Percentiles rank a stretch among this genome's conserved stretches.
These are phyloP conservation scores for Euphysa ruthae DNA, from an alignment of 30 jellyfish, hydroid and myxozoan genomes.

Conservation along the genomic window DNA sequence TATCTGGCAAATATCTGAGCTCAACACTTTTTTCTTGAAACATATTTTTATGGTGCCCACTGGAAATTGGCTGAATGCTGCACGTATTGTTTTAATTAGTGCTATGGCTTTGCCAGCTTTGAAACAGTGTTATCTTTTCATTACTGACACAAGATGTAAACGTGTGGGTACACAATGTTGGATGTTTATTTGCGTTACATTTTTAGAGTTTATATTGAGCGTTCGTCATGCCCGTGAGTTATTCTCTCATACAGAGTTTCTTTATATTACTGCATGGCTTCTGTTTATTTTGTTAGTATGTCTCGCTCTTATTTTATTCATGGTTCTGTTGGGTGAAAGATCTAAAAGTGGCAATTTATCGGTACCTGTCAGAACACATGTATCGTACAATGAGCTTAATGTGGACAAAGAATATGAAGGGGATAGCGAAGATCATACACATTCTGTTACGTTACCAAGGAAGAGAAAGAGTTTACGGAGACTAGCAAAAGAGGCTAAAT, in stretches of 20 bases:
- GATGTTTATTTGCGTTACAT: conserved; percentile 85
- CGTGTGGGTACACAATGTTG: conserved; percentile 93
- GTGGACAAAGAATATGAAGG: no score
- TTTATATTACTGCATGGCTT: conserved; percentile 51
- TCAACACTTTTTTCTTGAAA: conserved; percentile 86
- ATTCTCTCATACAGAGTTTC: conserved; percentile 57
- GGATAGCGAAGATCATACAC: no score
- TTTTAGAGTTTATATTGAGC: conserved; percentile 65
- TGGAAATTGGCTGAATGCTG: conserved; percentile 61
- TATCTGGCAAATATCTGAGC: conserved; percentile 76
- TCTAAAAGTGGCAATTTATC: no score
- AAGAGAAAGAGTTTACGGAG: no score
- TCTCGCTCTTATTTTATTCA: background rate
- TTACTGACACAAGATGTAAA: conserved; percentile 82
- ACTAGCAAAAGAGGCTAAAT: no score
- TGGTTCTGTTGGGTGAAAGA: conserved; percentile 29
- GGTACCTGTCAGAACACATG: no score
- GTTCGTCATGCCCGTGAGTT: conserved; percentile 71
- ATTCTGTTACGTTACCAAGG: no score
- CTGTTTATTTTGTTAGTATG: conserved; percentile 23
- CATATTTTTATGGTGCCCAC: conserved; percentile 87
- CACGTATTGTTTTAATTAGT: conserved; percentile 60
- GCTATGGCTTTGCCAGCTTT: conserved; percentile 68
- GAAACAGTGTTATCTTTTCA: conserved; percentile 77
- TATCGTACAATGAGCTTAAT: no score